These are phyloP conservation scores for Dynastes hyllus DNA, from an alignment of 2,888 invertebrate genomes.

Conservation along the genomic window DNA sequence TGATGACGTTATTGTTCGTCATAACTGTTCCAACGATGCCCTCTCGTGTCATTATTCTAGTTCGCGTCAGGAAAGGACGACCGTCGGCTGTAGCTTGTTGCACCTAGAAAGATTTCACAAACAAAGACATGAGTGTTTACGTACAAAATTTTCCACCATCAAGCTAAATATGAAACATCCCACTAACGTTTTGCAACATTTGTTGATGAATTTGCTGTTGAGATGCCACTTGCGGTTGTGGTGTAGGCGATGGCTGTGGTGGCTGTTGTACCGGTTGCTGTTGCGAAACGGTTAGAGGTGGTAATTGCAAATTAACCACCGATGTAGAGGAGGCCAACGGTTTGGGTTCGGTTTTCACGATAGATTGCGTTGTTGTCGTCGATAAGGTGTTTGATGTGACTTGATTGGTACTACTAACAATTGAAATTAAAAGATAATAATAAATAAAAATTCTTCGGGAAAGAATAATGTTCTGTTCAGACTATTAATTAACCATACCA, in stretches of 20 bases:
- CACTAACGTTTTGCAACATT: constrained; percentile 72
- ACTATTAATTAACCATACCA: background rate
- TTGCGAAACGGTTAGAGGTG: constrained; percentile 64
- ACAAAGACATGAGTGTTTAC: background rate
- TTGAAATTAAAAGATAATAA: too few relatives aligned
- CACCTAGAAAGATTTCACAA: constrained; percentile 70
- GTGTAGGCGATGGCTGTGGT: constrained; percentile 45
- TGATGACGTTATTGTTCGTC: constrained; percentile 77
- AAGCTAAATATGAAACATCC: background rate
- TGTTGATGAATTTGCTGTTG: constrained; percentile 73
- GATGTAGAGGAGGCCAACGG: constrained; percentile 37
- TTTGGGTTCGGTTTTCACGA: constrained; percentile 56
- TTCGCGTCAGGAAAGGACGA: constrained; percentile 75
- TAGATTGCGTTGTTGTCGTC: constrained; percentile 54
- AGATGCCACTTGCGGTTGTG: constrained; percentile 56
- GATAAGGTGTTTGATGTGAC: constrained; percentile 53
- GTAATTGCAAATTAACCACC: constrained; percentile 54
- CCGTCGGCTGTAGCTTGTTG: constrained; percentile 79
- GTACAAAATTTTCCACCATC: background rate
- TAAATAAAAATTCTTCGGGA: too few relatives aligned
- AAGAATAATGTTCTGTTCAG: too few relatives aligned
- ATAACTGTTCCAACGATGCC: constrained; percentile 80
- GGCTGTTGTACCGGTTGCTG: constrained; percentile 51
- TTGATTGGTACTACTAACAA: constrained; percentile 50
- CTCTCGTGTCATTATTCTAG: constrained; percentile 75